Percentiles rank a stretch among this genome's conserved stretches.
Conservation (phyloP, 2,113 vertebrate species). For the Phrynosoma blainvillii region DNA sequence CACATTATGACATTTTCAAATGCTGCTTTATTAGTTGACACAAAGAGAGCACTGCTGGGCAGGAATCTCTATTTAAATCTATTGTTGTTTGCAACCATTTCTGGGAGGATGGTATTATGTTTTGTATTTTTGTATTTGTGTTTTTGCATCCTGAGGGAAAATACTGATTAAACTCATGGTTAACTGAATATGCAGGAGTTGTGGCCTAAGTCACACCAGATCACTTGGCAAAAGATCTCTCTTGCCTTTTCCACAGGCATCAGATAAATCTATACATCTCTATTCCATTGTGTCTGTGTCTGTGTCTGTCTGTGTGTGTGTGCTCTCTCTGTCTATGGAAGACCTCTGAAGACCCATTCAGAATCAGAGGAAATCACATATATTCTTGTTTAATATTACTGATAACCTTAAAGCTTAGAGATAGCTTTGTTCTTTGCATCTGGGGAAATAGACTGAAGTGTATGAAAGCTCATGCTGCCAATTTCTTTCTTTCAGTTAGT, state of each 20-base stretch:
- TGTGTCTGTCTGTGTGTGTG: too few relatives aligned
- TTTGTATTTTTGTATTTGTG: constrained; percentile 63
- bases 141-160: constrained; percentile 60
- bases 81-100: constrained; percentile 61
- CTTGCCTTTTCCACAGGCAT: not conserved
- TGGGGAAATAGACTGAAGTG: too few relatives aligned
- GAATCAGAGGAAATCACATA: not conserved
- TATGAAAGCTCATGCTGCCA: too few relatives aligned
- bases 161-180: constrained; percentile 52
- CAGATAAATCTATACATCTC: not conserved
- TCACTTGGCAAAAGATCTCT: not conserved
- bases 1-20: constrained; percentile 64
- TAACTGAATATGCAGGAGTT: constrained; percentile 55
- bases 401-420: not conserved
- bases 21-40: constrained; percentile 66
- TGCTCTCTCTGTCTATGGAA: too few relatives aligned
- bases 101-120: constrained; percentile 50
- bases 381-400: not conserved
- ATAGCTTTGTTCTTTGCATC: not conserved
- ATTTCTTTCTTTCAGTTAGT: too few relatives aligned
- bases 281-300: not conserved
- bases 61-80: constrained; percentile 58
- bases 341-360: not conserved
- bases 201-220: not conserved
- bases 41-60: constrained; percentile 48